phyloP scores from a whole-genome alignment of 2,888 invertebrate genomes.

The Dimorphilus gyrociliatus region DNA sequence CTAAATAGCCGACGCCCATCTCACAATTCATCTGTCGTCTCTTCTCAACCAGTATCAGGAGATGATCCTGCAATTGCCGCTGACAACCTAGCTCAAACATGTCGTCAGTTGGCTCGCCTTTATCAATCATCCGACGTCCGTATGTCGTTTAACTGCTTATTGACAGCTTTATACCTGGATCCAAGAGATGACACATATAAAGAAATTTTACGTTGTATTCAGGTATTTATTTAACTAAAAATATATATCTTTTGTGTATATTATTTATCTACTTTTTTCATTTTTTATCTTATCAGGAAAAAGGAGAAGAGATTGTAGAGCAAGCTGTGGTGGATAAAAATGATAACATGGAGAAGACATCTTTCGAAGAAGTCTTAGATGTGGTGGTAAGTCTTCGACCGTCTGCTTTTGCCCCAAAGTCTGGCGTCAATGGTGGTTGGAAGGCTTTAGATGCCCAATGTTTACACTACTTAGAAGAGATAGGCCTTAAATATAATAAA shows the following conservation, averaged over 20 bases:
- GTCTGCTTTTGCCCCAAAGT: conserved; percentile 5
- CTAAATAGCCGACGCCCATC: conserved; percentile 9
- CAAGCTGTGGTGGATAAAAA: too few relatives aligned
- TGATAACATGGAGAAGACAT: conserved; percentile 5
- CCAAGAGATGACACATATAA: too few relatives aligned
- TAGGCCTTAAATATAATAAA: conserved; percentile 4
- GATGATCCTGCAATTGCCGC: conserved; percentile 7
- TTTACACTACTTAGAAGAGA: conserved; percentile 5
- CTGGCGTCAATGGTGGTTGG: too few relatives aligned
- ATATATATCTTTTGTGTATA: too few relatives aligned
- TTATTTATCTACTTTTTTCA: too few relatives aligned
- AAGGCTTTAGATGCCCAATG: conserved; percentile 5
- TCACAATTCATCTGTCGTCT: too few relatives aligned
- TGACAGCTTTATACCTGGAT: conserved; percentile 10
- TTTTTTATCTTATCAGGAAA: too few relatives aligned
- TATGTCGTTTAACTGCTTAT: too few relatives aligned
- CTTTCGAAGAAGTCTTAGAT: conserved; percentile 8
- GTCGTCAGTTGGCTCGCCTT: conserved; percentile 8
- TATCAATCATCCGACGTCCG: too few relatives aligned
- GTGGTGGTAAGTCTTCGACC: conserved; percentile 9
- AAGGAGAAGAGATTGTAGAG: too few relatives aligned
- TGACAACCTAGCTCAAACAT: conserved; percentile 8
- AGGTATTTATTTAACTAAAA: too few relatives aligned
- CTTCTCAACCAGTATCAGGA: conserved; percentile 5
- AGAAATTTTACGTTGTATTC: too few relatives aligned